These are phyloP conservation scores for Peromyscus eremicus DNA, from an alignment of 2,797 vertebrate genomes.

Conservation along the genomic window DNA sequence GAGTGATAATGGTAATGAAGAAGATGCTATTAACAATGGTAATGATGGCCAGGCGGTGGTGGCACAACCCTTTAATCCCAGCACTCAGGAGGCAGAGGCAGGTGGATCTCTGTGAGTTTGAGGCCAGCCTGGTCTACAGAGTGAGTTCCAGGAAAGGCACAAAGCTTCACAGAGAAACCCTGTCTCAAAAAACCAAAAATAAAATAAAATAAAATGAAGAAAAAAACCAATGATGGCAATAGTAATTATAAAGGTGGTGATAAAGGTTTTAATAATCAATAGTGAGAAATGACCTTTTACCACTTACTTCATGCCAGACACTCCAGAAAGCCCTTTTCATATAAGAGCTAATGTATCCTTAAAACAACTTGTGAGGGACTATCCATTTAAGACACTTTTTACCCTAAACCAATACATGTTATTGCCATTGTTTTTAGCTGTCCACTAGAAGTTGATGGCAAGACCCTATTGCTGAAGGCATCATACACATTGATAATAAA, in stretches of 20 bases:
- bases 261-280: neutral
- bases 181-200: no score
- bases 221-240: neutral
- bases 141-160: no score
- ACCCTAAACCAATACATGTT: neutral
- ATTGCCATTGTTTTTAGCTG: neutral
- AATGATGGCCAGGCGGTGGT: neutral
- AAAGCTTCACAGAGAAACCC: no score
- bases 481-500: neutral
- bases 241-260: neutral
- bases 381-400: neutral
- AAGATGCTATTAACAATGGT: no score
- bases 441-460: neutral
- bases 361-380: neutral
- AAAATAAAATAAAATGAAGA: no score
- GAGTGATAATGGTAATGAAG: neutral
- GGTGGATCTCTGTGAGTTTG: no score
- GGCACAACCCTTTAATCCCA: no score
- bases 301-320: no score
- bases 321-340: neutral
- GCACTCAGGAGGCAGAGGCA: no score
- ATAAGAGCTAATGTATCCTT: neutral
- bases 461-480: neutral
- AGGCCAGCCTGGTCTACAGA: no score
- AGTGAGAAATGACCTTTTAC: neutral